Evolutionary conservation across 1,140 invertebrate species (phyloP).

Genomic region (Adoxophyes honmai): DNA sequence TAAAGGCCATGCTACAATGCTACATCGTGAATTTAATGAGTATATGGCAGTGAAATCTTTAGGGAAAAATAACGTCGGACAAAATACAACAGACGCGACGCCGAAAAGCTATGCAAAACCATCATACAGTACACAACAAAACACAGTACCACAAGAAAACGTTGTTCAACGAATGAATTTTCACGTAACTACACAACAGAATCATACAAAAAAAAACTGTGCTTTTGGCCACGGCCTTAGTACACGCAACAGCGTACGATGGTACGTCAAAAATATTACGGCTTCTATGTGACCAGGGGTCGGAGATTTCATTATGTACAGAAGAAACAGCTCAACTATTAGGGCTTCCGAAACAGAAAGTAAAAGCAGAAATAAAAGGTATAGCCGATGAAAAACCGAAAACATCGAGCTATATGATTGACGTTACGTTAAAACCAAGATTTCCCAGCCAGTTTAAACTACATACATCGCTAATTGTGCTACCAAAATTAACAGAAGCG

Average conservation of each 20-base stretch:
- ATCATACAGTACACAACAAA: neutral
- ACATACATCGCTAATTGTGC: constrained; percentile 1
- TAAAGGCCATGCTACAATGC: constrained; percentile 4
- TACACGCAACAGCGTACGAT: neutral
- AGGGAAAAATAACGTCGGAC: neutral
- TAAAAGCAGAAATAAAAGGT: constrained; percentile 15
- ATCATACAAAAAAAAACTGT: neutral
- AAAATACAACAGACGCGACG: neutral
- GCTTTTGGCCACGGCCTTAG: constrained; percentile 2
- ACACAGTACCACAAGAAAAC: neutral
- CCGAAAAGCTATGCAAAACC: neutral
- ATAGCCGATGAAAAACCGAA: constrained; percentile 16
- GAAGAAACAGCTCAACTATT: constrained; percentile 15
- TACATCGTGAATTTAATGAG: neutral
- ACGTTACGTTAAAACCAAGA: constrained; percentile 16
- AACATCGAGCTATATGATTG: neutral
- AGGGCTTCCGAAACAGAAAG: constrained; percentile 8
- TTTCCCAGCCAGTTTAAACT: constrained; percentile 1
- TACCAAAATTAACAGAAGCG: neutral
- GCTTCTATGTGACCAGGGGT: constrained; percentile 18
- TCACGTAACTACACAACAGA: neutral
- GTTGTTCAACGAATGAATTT: neutral
- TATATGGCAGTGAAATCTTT: neutral
- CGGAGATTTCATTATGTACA: constrained; percentile 16
- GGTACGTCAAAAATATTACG: constrained; percentile 13